A percentile compares a stretch with the other conserved stretches of the same genome.
Conservation (phyloP, 2,113 vertebrate genomes). For the Cololabis saira region DNA sequence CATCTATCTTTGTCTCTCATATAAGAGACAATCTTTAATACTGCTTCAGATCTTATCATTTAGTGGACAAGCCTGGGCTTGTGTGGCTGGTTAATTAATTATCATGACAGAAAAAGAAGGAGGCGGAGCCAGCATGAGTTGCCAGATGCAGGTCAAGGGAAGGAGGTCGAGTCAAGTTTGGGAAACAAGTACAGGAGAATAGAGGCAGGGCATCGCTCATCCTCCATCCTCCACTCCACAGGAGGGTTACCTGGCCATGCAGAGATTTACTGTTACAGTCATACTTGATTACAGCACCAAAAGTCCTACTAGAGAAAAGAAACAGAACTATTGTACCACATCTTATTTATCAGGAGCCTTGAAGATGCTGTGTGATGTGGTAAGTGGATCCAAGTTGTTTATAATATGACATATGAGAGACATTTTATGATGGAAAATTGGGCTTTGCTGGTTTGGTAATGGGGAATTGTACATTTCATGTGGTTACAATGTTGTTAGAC, state of each 20-base stretch:
- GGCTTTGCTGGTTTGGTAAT: too few relatives aligned
- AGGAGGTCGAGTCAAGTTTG: conserved; percentile 84
- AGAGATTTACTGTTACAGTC: conserved; percentile 1
- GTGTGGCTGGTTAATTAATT: conserved; percentile 89
- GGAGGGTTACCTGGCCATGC: conserved; percentile 2
- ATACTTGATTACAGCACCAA: conserved; percentile 23
- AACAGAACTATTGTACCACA: conserved; percentile 49
- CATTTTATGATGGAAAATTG: neutral
- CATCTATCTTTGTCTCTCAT: neutral
- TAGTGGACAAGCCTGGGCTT: conserved; percentile 90
- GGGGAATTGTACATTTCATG: too few relatives aligned
- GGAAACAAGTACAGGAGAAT: conserved; percentile 73
- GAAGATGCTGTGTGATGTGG: conserved; percentile 91
- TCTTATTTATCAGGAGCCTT: conserved; percentile 61
- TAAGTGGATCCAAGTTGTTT: conserved; percentile 78
- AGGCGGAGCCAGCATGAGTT: conserved; percentile 87
- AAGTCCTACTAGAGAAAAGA: conserved; percentile 34
- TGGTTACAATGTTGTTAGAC: too few relatives aligned
- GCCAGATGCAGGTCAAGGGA: conserved; percentile 89
- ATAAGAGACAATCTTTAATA: conserved; percentile 48
- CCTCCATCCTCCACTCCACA: conserved; percentile 44
- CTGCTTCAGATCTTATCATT: conserved; percentile 85
- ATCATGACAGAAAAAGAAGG: conserved; percentile 87
- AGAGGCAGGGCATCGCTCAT: conserved; percentile 30
- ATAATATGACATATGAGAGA: neutral